Evolutionary conservation across 2,113 vertebrate species (phyloP).

Genomic region (Sterna hirundo): DNA sequence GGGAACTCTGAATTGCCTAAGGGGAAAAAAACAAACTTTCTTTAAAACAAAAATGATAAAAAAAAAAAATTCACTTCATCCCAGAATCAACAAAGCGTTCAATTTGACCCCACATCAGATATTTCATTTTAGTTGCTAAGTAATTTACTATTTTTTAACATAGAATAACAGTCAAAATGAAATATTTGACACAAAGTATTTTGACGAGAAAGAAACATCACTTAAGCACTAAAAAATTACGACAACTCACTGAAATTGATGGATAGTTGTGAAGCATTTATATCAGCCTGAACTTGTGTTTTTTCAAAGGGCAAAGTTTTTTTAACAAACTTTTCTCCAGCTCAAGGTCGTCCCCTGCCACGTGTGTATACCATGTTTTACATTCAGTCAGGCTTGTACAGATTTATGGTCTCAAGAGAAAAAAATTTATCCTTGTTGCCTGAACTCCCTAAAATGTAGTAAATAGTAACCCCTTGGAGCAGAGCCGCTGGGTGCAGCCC

Average conservation of each 20-base stretch:
- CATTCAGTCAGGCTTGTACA: not conserved
- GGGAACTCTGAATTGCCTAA: not conserved
- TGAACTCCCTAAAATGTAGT: not conserved
- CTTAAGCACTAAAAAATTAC: not conserved
- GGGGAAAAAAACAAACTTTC: not conserved
- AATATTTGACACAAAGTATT: not conserved
- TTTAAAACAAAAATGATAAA: not conserved
- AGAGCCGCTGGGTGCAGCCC: not conserved
- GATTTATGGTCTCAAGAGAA: not conserved
- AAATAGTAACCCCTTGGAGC: not conserved
- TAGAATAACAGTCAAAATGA: not conserved
- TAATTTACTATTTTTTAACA: not conserved
- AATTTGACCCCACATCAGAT: not conserved
- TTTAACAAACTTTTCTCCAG: not conserved
- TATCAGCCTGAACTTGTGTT: not conserved
- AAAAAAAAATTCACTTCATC: not conserved
- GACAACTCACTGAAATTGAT: not conserved
- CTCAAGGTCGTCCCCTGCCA: not conserved
- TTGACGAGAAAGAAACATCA: not conserved
- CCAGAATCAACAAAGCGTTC: not conserved
- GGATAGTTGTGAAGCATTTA: not conserved
- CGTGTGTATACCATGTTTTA: not conserved
- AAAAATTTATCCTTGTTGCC: not conserved
- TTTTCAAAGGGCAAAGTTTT: not conserved
- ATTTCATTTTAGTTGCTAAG: conserved; percentile 2